Evolutionary conservation across 2,113 vertebrate genomes (phyloP).

Genomic region (Microcebus tavaratra): DNA sequence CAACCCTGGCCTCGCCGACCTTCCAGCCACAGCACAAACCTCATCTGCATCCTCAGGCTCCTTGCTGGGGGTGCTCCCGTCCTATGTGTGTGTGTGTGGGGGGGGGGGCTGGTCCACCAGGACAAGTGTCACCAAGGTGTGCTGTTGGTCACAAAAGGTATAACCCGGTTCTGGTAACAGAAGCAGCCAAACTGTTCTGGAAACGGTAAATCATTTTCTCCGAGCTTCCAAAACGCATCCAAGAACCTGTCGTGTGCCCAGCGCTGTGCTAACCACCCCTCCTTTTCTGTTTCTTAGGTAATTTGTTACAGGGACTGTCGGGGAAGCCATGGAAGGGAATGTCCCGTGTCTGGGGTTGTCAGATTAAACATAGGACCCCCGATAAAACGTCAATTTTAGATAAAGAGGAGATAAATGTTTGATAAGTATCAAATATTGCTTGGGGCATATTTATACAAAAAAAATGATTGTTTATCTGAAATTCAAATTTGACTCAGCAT

Average conservation of each 20-base stretch:
- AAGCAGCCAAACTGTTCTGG: neutral
- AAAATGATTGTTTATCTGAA: neutral
- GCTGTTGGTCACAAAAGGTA: neutral
- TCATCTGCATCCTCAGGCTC: neutral
- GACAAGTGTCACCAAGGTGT: neutral
- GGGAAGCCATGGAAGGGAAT: neutral
- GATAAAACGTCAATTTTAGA: neutral
- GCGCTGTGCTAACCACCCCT: rapidly evolving
- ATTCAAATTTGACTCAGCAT: neutral
- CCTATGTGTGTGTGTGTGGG: too few species aligned
- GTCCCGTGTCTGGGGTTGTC: rapidly evolving
- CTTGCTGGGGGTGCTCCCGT: rapidly evolving
- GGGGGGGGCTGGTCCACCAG: rapidly evolving
- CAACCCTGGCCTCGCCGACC: neutral
- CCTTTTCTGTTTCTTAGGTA: too few species aligned
- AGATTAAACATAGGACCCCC: too few species aligned
- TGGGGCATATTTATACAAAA: neutral
- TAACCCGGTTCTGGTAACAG: neutral
- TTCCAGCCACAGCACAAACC: neutral
- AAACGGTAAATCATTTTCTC: neutral
- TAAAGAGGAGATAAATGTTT: neutral
- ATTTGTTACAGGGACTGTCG: neutral
- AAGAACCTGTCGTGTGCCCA: rapidly evolving
- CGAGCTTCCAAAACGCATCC: neutral
- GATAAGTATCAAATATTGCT: neutral